Conservation (phyloP, 1,140 invertebrate genomes). For the Euwallacea fornicatus region DNA sequence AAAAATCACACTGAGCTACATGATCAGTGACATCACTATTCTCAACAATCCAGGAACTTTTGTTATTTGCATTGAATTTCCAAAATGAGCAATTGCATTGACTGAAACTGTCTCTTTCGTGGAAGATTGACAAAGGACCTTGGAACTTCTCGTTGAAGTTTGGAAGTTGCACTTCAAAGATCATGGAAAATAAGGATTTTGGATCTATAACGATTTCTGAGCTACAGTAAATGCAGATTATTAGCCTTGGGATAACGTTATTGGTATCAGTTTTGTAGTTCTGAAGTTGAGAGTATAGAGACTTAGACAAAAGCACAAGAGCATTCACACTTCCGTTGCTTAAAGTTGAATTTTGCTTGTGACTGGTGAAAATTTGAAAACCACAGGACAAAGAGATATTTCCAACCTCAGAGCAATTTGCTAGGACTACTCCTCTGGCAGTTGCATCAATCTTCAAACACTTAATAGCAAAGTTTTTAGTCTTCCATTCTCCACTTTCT, state of each 20-base stretch:
- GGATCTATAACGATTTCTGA: slow-evolving; percentile 18
- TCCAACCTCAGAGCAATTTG: slow-evolving; percentile 20
- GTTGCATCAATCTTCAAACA: slow-evolving; percentile 9
- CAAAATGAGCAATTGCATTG: slow-evolving; percentile 36
- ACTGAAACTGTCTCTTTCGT: background rate
- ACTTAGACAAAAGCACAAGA: no score
- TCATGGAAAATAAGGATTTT: slow-evolving; percentile 2
- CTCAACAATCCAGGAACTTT: no score
- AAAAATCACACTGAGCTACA: no score
- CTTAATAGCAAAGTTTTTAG: slow-evolving; percentile 25
- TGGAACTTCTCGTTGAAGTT: slow-evolving; percentile 11
- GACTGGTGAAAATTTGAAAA: background rate
- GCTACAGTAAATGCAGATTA: slow-evolving; percentile 11
- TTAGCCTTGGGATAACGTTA: no score
- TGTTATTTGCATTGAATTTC: slow-evolving; percentile 11
- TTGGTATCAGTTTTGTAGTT: no score
- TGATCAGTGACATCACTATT: no score
- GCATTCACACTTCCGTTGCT: no score
- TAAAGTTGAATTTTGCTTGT: no score
- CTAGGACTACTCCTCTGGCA: slow-evolving; percentile 6
- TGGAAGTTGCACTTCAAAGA: slow-evolving; percentile 30
- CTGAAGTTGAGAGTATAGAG: no score
- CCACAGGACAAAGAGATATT: slow-evolving; percentile 19
- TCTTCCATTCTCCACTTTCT: slow-evolving; percentile 9
- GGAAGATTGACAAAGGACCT: slow-evolving; percentile 26